Conservation (phyloP, 2,797 vertebrate species). For the Enteromius anoplus region DNA sequence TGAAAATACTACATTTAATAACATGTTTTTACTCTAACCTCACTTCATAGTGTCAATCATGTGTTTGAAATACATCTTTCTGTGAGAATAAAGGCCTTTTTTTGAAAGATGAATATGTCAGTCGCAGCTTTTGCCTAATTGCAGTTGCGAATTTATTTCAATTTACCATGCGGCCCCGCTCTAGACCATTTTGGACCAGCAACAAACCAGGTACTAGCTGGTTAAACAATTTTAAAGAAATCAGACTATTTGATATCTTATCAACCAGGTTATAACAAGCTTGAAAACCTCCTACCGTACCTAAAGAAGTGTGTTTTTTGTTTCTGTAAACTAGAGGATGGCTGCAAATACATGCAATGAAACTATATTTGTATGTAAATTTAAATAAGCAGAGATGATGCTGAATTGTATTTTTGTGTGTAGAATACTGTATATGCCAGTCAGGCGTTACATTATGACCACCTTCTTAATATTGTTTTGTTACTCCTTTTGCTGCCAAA, state of each 20-base stretch:
- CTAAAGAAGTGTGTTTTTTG: neutral
- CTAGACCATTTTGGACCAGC: neutral
- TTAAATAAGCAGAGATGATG: neutral
- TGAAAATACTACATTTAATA: no score
- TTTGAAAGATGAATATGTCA: no score
- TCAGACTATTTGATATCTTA: neutral
- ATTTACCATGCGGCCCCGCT: no score
- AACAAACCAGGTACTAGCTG: neutral
- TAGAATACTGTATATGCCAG: neutral
- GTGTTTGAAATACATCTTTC: no score
- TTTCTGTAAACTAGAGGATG: neutral
- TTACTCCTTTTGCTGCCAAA: no score
- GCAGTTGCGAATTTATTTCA: no score
- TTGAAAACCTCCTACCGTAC: neutral
- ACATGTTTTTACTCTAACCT: no score
- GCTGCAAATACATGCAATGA: neutral
- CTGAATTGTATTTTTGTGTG: neutral
- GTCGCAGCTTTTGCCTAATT: no score
- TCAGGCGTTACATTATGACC: no score
- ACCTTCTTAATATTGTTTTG: no score
- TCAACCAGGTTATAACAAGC: neutral
- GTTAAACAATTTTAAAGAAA: neutral
- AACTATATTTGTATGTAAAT: neutral
- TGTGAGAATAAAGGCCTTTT: no score
- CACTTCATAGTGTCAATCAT: no score